phyloP scores from a whole-genome alignment of 1,140 invertebrate genomes.

The Holcopasites calliopsidis region DNA sequence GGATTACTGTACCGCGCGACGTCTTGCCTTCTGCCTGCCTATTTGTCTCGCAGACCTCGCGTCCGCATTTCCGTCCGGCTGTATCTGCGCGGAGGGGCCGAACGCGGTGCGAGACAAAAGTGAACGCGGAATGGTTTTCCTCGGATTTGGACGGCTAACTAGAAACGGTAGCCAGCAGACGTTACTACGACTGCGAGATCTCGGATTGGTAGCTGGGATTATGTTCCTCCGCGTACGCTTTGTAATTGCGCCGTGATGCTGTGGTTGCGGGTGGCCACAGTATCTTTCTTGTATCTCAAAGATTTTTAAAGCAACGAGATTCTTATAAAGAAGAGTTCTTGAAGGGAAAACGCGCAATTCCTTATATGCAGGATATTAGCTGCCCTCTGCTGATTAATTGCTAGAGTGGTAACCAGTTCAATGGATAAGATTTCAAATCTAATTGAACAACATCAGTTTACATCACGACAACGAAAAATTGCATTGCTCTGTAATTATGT shows the following conservation, averaged over 20 bases:
- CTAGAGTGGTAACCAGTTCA: too few relatives aligned
- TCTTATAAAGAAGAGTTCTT: too few relatives aligned
- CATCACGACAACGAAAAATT: not conserved
- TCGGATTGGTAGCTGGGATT: not conserved
- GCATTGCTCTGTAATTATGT: not conserved
- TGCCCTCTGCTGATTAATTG: too few relatives aligned
- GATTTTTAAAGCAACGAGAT: too few relatives aligned
- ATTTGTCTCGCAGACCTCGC: conserved; percentile 41
- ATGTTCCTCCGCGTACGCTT: not conserved
- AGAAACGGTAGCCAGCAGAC: not conserved
- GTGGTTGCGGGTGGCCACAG: not conserved
- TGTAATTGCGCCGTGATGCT: not conserved
- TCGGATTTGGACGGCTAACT: too few relatives aligned
- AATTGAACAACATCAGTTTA: too few relatives aligned
- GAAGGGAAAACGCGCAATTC: too few relatives aligned
- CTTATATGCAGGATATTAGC: too few relatives aligned
- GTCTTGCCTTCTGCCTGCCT: conserved; percentile 50
- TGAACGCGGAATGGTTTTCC: not conserved
- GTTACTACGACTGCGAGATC: not conserved
- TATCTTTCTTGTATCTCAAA: not conserved
- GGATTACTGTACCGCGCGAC: conserved; percentile 58
- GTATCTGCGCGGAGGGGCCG: conserved; percentile 17
- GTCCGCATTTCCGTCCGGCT: conserved; percentile 40
- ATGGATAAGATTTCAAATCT: too few relatives aligned
- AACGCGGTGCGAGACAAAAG: conserved; percentile 34